Conservation (phyloP, 2,888 invertebrate genomes). For the Camponotus fellah region DNA sequence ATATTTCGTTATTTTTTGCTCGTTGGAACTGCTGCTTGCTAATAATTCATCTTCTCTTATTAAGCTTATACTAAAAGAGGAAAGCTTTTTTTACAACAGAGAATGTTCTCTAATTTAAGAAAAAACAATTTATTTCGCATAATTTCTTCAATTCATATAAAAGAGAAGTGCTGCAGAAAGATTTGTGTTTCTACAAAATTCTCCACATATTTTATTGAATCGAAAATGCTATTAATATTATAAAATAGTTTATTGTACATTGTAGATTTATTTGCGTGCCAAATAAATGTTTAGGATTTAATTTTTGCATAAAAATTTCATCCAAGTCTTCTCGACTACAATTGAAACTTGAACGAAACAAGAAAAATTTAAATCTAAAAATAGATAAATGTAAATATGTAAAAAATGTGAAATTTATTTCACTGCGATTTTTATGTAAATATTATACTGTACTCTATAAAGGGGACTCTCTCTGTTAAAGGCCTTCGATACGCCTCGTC, state of each 20-base stretch:
- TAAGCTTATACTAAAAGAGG: neutral
- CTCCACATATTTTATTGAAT: neutral
- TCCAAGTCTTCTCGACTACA: neutral
- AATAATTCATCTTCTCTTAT: neutral
- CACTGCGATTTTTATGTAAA: neutral
- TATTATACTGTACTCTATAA: conserved; percentile 89
- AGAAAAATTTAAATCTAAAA: neutral
- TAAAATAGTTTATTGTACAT: too few relatives aligned
- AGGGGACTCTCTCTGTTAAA: conserved; percentile 90
- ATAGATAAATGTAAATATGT: neutral
- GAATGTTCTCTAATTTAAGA: neutral
- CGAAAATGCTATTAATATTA: too few relatives aligned
- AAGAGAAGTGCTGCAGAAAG: neutral
- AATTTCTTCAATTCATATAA: neutral
- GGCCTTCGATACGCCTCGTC: conserved; percentile 87
- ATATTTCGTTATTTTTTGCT: too few relatives aligned
- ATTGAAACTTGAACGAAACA: neutral
- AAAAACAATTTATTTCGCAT: neutral
- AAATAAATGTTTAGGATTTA: neutral
- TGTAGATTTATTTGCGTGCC: too few relatives aligned
- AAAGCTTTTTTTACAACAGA: neutral
- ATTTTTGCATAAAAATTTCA: neutral
- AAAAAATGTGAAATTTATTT: neutral
- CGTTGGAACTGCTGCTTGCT: too few relatives aligned
- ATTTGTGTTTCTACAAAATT: neutral